These are phyloP conservation scores for Tribolium madens DNA, from an alignment of 1,140 invertebrate species.

Conservation along the genomic window DNA sequence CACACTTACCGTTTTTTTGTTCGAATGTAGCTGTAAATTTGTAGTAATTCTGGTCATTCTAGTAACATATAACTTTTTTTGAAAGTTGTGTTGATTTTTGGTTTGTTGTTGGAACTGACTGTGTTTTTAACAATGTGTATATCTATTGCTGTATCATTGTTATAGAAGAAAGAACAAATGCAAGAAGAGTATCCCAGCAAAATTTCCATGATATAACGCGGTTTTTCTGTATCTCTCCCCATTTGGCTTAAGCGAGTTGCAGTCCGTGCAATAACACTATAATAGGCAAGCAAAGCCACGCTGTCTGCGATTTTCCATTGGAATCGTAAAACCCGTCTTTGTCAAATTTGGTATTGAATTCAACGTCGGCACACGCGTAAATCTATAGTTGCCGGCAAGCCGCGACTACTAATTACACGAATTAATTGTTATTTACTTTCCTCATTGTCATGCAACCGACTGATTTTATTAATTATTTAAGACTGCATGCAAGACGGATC, in stretches of 20 bases:
- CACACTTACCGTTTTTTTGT: too few species aligned
- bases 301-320: slow-evolving; percentile 66
- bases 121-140: too few species aligned
- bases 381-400: slow-evolving; percentile 58
- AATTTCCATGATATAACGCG: slow-evolving; percentile 62
- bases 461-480: slow-evolving; percentile 31
- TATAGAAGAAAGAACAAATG: slow-evolving; percentile 55
- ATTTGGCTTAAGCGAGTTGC: slow-evolving; percentile 61
- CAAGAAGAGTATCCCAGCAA: slow-evolving; percentile 48
- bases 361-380: slow-evolving; percentile 62
- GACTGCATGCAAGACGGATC: slow-evolving; percentile 4
- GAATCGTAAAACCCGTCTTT: slow-evolving; percentile 64
- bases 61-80: too few species aligned
- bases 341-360: slow-evolving; percentile 66
- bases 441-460: slow-evolving; percentile 44
- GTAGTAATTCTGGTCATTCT: too few species aligned
- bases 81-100: too few species aligned
- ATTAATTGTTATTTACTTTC: slow-evolving; percentile 64
- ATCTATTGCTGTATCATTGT: neutral
- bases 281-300: slow-evolving; percentile 65
- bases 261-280: slow-evolving; percentile 63
- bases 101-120: too few species aligned
- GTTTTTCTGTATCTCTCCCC: slow-evolving; percentile 62
- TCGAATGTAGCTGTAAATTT: too few species aligned
- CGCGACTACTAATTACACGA: slow-evolving; percentile 64